phyloP scores from a whole-genome alignment of 2,888 invertebrate genomes.

The Trilocha varians region DNA sequence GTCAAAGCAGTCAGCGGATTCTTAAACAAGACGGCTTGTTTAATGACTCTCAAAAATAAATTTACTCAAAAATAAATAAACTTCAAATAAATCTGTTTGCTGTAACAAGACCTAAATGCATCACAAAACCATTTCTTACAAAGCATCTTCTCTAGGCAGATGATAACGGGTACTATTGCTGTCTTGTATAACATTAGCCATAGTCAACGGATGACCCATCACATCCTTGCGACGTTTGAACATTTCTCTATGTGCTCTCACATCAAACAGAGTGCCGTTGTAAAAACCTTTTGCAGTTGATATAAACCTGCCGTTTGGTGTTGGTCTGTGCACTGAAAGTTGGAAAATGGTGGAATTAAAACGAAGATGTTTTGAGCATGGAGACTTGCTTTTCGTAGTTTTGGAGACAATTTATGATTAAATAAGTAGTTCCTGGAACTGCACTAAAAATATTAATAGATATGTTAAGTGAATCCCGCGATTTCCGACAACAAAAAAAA shows the following conservation, averaged over 20 bases:
- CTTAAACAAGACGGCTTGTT: no score
- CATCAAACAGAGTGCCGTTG: conserved; percentile 29
- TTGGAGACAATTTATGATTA: no score
- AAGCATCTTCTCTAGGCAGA: conserved; percentile 34
- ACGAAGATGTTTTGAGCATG: no score
- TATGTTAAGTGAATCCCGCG: not conserved
- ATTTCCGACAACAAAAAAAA: not conserved
- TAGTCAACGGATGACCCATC: conserved; percentile 35
- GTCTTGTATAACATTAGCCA: conserved; percentile 47
- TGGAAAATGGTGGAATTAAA: no score
- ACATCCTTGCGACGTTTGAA: conserved; percentile 35
- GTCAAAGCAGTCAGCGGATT: no score
- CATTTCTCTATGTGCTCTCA: conserved; percentile 28
- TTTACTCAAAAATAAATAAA: no score
- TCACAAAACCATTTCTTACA: conserved; percentile 26
- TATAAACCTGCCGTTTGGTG: conserved; percentile 23
- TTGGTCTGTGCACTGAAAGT: conserved; percentile 39
- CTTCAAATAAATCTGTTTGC: no score
- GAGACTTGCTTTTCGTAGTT: no score
- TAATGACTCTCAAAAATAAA: no score
- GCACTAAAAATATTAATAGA: not conserved
- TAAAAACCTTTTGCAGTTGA: conserved; percentile 30
- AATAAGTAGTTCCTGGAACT: no score
- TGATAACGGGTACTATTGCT: conserved; percentile 38
- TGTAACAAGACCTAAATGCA: no score